Percentiles rank a stretch among this genome's conserved stretches.
Conservation (phyloP, 2,797 vertebrate genomes). For the Anniella stebbinsi region DNA sequence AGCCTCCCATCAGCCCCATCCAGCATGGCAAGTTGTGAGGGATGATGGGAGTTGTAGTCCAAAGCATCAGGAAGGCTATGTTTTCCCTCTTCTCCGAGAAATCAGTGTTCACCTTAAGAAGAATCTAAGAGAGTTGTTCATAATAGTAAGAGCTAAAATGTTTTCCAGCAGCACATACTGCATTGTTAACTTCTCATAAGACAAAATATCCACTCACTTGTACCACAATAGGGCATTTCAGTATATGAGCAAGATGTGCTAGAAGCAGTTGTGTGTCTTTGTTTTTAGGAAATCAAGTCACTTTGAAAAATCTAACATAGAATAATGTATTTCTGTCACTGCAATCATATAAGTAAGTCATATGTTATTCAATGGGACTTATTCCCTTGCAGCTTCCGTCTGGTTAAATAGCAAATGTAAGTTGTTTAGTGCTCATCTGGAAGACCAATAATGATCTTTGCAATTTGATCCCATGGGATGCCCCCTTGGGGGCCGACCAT, state of each 20-base stretch:
- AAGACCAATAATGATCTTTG: not conserved
- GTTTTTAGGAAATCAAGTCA: not conserved
- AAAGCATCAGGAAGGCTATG: no score
- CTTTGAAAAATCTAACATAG: not conserved
- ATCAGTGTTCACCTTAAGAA: not conserved
- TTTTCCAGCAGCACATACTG: not conserved
- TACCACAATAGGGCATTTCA: not conserved
- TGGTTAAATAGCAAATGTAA: not conserved
- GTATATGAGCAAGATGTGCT: not conserved
- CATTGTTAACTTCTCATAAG: not conserved
- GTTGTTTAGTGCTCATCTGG: not conserved
- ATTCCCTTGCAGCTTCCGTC: not conserved
- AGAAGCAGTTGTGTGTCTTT: not conserved
- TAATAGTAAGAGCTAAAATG: not conserved
- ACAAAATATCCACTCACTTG: not conserved
- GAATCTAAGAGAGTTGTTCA: not conserved
- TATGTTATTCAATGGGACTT: not conserved
- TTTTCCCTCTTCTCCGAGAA: no score
- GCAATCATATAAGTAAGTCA: not conserved
- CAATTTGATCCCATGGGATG: no score
- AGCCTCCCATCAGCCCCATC: no score
- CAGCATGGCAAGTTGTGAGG: no score
- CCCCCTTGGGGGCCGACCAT: no score
- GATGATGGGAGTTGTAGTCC: no score
- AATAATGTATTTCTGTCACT: not conserved